These are phyloP conservation scores for Himalopsyche anomala DNA, from an alignment of 2,888 invertebrate genomes.

Conservation along the genomic window DNA sequence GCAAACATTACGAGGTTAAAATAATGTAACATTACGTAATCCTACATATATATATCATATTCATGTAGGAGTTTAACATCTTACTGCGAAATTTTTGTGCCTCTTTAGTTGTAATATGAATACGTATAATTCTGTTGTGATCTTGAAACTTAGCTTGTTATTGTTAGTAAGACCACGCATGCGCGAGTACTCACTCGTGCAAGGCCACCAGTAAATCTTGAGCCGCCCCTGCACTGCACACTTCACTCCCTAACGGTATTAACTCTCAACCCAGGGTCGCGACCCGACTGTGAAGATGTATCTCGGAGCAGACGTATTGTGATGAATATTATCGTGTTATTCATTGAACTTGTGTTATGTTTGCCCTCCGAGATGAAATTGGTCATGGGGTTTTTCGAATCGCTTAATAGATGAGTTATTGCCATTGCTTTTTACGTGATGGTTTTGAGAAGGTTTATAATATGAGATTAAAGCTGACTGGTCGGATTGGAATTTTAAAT, in stretches of 20 bases:
- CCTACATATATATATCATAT: no score
- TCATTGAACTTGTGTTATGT: background rate
- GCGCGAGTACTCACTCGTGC: slow-evolving; percentile 17
- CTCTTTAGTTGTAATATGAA: no score
- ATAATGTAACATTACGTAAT: no score
- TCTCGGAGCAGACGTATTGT: slow-evolving; percentile 11
- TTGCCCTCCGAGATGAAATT: background rate
- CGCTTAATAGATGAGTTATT: background rate
- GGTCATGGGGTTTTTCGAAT: slow-evolving; percentile 9
- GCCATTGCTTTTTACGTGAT: background rate
- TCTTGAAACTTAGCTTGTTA: background rate
- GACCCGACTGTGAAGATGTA: background rate
- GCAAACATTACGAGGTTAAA: no score
- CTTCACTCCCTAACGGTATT: slow-evolving; percentile 2
- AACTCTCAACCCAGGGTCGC: slow-evolving; percentile 14
- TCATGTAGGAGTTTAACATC: no score
- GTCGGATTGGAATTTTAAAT: no score
- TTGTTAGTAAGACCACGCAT: background rate
- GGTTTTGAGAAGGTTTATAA: background rate
- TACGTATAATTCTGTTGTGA: background rate
- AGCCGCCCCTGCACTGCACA: slow-evolving; percentile 1
- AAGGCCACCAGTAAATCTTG: slow-evolving; percentile 5
- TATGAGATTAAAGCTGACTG: no score
- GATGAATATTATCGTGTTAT: slow-evolving; percentile 14
- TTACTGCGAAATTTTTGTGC: no score